These are phyloP conservation scores for Picathartes gymnocephalus DNA, from an alignment of 2,113 vertebrate species.

Conservation along the genomic window DNA sequence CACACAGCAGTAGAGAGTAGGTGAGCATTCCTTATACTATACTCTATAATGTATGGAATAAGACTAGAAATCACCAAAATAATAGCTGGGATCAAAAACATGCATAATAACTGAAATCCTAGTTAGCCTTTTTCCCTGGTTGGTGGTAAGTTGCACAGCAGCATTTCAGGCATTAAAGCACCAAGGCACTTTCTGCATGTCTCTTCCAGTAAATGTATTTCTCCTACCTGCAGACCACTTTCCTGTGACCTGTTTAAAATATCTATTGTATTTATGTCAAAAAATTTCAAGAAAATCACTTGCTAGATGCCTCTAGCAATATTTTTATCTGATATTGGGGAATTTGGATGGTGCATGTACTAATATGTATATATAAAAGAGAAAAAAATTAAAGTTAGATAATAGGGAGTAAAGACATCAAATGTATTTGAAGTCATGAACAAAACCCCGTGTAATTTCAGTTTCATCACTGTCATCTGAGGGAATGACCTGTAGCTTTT, in stretches of 20 bases:
- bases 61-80: background rate
- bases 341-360: background rate
- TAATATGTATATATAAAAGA: background rate
- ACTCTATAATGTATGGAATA: background rate
- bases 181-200: background rate
- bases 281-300: background rate
- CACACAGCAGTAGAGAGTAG: background rate
- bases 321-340: background rate
- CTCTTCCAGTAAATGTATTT: background rate
- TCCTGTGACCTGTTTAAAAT: background rate
- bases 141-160: background rate
- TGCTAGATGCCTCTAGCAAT: background rate
- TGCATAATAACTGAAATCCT: background rate
- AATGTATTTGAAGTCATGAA: background rate
- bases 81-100: background rate
- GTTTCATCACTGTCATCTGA: background rate
- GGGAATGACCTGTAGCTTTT: background rate
- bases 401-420: background rate
- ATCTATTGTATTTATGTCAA: background rate
- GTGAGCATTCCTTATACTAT: background rate
- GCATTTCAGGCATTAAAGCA: background rate
- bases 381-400: background rate
- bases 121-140: background rate
- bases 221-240: background rate
- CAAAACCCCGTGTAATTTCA: background rate